Percentiles rank a stretch among this genome's conserved stretches.
phyloP scores from a whole-genome alignment of 2,797 vertebrate genomes.

The Antrozous pallidus region DNA sequence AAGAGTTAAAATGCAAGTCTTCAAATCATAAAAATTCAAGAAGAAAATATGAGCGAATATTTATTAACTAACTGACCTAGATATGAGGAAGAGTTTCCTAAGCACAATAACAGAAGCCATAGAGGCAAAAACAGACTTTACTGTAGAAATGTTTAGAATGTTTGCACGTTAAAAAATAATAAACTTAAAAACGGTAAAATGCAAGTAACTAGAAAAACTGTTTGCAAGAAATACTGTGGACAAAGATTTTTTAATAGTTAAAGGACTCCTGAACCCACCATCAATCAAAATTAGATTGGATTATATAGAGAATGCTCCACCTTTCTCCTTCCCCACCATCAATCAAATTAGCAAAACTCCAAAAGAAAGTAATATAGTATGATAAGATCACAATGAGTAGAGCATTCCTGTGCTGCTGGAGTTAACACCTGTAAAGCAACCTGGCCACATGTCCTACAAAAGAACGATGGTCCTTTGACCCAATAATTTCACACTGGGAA shows the following conservation, averaged over 20 bases:
- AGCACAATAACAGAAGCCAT: not conserved
- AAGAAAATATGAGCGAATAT: not conserved
- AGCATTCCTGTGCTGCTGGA: not conserved
- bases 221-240: not conserved
- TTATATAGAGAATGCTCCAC: too few species aligned
- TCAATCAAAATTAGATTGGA: too few species aligned
- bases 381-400: fast-evolving
- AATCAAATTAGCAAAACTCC: not conserved
- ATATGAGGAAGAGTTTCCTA: not conserved
- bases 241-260: not conserved
- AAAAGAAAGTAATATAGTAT: fast-evolving
- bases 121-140: not conserved
- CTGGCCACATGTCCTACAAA: not conserved
- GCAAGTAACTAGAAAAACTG: not conserved
- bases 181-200: not conserved
- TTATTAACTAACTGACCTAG: not conserved
- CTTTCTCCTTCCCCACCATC: not conserved
- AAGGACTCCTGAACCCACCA: not conserved
- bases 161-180: not conserved
- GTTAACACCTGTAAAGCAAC: fast-evolving
- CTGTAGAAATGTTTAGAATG: not conserved
- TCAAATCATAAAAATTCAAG: conserved; percentile 2
- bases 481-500: not conserved
- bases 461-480: not conserved
- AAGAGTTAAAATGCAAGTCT: not conserved